Evolutionary conservation across 2,888 invertebrate species (phyloP).

Genomic region (Dioctria rufipes): DNA sequence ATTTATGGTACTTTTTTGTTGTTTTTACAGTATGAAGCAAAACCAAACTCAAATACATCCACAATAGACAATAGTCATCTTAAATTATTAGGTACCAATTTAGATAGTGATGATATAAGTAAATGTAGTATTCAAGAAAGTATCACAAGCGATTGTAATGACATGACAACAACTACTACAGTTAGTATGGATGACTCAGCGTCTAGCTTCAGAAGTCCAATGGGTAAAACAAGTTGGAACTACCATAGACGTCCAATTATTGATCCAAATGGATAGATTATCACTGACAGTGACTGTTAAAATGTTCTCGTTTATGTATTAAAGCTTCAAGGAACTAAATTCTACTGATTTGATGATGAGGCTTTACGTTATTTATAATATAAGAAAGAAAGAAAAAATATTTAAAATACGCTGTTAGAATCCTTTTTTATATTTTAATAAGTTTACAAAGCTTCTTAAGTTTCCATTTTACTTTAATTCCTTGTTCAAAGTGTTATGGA

Average conservation of each 20-base stretch:
- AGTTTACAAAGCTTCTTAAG: conserved; percentile 23
- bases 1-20: too few relatives aligned
- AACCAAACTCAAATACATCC: conserved; percentile 58
- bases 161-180: conserved; percentile 46
- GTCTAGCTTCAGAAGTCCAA: conserved; percentile 23
- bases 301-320: conserved; percentile 3
- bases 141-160: conserved; percentile 20
- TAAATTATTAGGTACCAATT: conserved; percentile 59
- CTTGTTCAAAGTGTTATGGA: conserved; percentile 30
- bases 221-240: conserved; percentile 33
- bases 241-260: conserved; percentile 68
- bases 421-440: conserved; percentile 3
- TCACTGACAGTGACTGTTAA: background rate
- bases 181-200: conserved; percentile 51
- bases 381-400: background rate
- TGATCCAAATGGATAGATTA: conserved; percentile 69
- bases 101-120: conserved; percentile 55
- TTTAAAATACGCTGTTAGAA: conserved; percentile 20
- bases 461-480: conserved; percentile 4
- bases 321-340: conserved; percentile 30
- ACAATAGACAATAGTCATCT: conserved; percentile 59
- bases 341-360: conserved; percentile 23
- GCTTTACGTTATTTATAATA: conserved; percentile 25
- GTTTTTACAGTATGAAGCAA: conserved; percentile 56
- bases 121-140: conserved; percentile 43